These are phyloP conservation scores for Platichthys stellatus DNA, from an alignment of 2,113 vertebrate species.

Conservation along the genomic window DNA sequence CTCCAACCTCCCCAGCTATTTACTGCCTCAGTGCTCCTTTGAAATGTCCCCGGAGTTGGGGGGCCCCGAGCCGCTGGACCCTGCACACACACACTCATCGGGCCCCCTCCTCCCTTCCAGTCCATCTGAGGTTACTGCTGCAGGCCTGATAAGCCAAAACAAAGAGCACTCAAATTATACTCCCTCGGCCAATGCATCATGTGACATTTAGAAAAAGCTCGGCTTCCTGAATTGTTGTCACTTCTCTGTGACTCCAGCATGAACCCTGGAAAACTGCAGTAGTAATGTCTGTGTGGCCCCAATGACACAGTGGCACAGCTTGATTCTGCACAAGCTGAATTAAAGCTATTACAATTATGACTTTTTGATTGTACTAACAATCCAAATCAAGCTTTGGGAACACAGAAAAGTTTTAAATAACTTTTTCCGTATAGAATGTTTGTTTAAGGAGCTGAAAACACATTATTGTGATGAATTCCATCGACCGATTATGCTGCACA, in stretches of 20 bases:
- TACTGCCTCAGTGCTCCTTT: constrained; percentile 70
- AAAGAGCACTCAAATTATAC: constrained; percentile 69
- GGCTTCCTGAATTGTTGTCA: constrained; percentile 65
- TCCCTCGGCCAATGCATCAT: constrained; percentile 66
- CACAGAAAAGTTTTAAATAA: background rate
- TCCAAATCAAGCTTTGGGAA: background rate
- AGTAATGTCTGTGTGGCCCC: constrained; percentile 19
- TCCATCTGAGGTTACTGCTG: constrained; percentile 67
- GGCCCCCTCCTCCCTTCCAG: constrained; percentile 33
- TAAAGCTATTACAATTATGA: background rate
- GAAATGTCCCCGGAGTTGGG: constrained; percentile 54
- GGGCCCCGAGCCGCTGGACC: constrained; percentile 7
- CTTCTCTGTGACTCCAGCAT: constrained; percentile 52
- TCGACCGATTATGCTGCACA: background rate
- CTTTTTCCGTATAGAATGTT: background rate
- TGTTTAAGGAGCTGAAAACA: too few species aligned
- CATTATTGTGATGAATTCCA: background rate
- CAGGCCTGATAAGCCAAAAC: constrained; percentile 73
- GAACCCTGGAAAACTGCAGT: constrained; percentile 45
- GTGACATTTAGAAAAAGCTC: constrained; percentile 67
- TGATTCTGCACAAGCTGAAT: background rate
- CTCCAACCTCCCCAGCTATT: constrained; percentile 64
- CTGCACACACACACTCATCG: constrained; percentile 15
- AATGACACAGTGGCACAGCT: constrained; percentile 11
- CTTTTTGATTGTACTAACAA: background rate